Conservation (phyloP, 2,888 invertebrate species). For the Acleris sparsana region DNA sequence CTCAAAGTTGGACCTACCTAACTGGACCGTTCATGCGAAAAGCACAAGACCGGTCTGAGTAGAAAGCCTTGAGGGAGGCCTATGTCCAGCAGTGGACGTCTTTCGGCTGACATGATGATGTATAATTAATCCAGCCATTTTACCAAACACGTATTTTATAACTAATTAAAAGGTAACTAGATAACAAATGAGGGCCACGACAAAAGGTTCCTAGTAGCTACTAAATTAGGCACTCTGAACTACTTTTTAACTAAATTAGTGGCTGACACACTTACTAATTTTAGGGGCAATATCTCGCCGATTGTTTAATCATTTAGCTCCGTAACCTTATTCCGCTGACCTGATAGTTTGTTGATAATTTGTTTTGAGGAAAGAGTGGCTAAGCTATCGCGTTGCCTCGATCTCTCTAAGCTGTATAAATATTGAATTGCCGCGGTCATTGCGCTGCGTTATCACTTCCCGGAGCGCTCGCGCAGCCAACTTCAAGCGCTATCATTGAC, state of each 20-base stretch:
- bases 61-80: too few species aligned
- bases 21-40: too few species aligned
- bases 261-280: slow-evolving; percentile 17
- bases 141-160: too few species aligned
- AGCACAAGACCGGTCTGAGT: too few species aligned
- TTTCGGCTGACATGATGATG: too few species aligned
- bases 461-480: slow-evolving; percentile 38
- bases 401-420: slow-evolving; percentile 58
- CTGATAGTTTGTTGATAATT: slow-evolving; percentile 14
- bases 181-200: not conserved
- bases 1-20: too few species aligned
- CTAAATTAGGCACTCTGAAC: slow-evolving; percentile 13
- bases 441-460: slow-evolving; percentile 62
- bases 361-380: slow-evolving; percentile 29
- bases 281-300: slow-evolving; percentile 20
- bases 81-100: too few species aligned
- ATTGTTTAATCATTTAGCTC: slow-evolving; percentile 25
- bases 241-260: slow-evolving; percentile 10
- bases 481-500: slow-evolving; percentile 12
- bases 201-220: slow-evolving; percentile 12
- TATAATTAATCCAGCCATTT: too few species aligned
- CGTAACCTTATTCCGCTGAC: slow-evolving; percentile 24
- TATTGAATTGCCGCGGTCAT: slow-evolving; percentile 64
- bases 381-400: slow-evolving; percentile 49
- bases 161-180: too few species aligned